Evolutionary conservation across 2,113 vertebrate species (phyloP).

Genomic region (Scortum barcoo): DNA sequence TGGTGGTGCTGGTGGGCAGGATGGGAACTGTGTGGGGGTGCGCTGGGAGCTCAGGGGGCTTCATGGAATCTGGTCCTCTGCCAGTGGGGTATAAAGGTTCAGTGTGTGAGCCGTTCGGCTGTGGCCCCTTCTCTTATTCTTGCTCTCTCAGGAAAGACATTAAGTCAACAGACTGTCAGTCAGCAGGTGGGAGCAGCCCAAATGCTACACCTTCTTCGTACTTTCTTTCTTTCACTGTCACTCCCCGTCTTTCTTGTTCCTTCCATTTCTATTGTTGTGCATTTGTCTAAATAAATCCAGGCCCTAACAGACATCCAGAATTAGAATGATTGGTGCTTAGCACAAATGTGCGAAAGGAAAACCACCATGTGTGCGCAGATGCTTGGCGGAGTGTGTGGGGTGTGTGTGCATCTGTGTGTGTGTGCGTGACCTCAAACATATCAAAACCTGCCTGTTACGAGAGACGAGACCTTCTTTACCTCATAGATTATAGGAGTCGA

Average conservation of each 20-base stretch:
- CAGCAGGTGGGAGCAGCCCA: slow-evolving; percentile 32
- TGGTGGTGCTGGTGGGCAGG: slow-evolving; percentile 57
- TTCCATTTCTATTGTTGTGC: not conserved
- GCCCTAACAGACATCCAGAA: slow-evolving; percentile 12
- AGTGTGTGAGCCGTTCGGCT: slow-evolving; percentile 63
- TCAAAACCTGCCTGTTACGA: slow-evolving; percentile 73
- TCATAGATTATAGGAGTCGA: slow-evolving; percentile 72
- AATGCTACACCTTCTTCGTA: slow-evolving; percentile 30
- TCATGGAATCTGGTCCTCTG: slow-evolving; percentile 58
- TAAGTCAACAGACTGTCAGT: slow-evolving; percentile 66
- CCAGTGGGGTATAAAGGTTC: slow-evolving; percentile 71
- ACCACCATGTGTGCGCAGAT: slow-evolving; percentile 36
- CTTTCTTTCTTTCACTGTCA: slow-evolving; percentile 22
- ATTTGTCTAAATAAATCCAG: slow-evolving; percentile 33
- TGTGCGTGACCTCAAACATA: slow-evolving; percentile 60
- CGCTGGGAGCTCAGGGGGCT: slow-evolving; percentile 34
- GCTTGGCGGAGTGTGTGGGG: slow-evolving; percentile 40
- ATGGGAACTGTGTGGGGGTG: slow-evolving; percentile 63
- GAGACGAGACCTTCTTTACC: slow-evolving; percentile 68
- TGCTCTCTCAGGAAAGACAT: slow-evolving; percentile 55
- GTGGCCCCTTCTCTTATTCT: slow-evolving; percentile 48
- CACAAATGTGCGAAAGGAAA: slow-evolving; percentile 62
- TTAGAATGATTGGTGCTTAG: slow-evolving; percentile 36
- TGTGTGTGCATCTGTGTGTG: slow-evolving; percentile 32
- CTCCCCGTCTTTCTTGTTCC: not conserved